Conservation (phyloP, 2,888 invertebrate species). For the Xestobium rufovillosum region DNA sequence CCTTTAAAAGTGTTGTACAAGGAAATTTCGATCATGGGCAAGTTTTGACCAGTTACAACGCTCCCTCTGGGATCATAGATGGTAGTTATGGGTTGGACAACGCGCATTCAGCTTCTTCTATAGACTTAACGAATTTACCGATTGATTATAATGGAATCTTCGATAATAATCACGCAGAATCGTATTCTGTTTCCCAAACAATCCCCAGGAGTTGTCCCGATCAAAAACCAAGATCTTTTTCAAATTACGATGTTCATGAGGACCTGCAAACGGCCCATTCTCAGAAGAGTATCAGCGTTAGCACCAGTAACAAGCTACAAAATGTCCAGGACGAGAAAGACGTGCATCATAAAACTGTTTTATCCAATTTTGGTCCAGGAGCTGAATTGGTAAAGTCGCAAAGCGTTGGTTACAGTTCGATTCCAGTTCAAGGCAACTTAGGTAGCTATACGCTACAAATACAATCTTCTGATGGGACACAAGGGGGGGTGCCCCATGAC, state of each 20-base stretch:
- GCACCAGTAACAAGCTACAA: slow-evolving; percentile 21
- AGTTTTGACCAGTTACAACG: slow-evolving; percentile 46
- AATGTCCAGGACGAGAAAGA: slow-evolving; percentile 27
- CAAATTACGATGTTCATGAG: slow-evolving; percentile 33
- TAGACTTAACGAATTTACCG: slow-evolving; percentile 37
- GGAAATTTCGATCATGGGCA: slow-evolving; percentile 22
- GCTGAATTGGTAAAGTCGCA: slow-evolving; percentile 39
- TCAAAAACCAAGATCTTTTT: slow-evolving; percentile 35
- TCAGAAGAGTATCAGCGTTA: slow-evolving; percentile 26
- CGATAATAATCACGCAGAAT: neutral
- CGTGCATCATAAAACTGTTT: slow-evolving; percentile 35
- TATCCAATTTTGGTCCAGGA: slow-evolving; percentile 35
- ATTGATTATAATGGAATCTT: slow-evolving; percentile 19
- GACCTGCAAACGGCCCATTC: slow-evolving; percentile 41
- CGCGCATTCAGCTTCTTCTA: slow-evolving; percentile 29
- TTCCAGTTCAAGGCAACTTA: slow-evolving; percentile 51
- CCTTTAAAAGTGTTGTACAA: slow-evolving; percentile 43
- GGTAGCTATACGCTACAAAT: slow-evolving; percentile 70
- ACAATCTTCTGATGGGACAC: slow-evolving; percentile 56
- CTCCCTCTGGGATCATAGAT: slow-evolving; percentile 45
- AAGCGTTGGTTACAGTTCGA: slow-evolving; percentile 41
- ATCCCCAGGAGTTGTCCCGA: slow-evolving; percentile 34
- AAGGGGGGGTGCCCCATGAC: slow-evolving; percentile 56
- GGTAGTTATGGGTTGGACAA: slow-evolving; percentile 44
- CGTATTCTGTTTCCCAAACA: neutral